These are phyloP conservation scores for Himalopsyche japonica DNA, from an alignment of 2,888 invertebrate species.

Conservation along the genomic window DNA sequence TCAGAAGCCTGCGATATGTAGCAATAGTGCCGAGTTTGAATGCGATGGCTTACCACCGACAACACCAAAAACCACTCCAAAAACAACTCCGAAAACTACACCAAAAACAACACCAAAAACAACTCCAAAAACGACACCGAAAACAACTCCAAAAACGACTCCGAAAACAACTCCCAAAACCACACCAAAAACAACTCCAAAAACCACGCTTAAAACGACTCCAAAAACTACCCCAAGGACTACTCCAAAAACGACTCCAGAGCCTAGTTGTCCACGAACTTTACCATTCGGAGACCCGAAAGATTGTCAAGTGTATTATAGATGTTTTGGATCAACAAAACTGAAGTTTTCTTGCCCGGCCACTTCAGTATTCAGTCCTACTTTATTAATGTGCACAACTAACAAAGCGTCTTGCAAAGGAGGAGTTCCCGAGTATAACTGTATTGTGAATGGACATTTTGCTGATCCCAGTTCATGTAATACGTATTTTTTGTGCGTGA, in stretches of 20 bases:
- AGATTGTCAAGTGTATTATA: constrained; percentile 57
- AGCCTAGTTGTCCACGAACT: not conserved
- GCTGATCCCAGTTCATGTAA: constrained; percentile 49
- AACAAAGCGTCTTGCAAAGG: constrained; percentile 55
- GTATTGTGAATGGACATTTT: constrained; percentile 53
- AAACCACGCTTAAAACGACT: not conserved
- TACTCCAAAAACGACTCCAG: not conserved
- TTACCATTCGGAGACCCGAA: constrained; percentile 7
- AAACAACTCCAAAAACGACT: constrained; percentile 6
- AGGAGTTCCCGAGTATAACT: constrained; percentile 52
- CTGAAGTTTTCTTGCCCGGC: constrained; percentile 51
- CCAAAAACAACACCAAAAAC: not conserved
- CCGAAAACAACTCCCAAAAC: not conserved
- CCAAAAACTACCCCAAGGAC: not conserved
- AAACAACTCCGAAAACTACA: not conserved
- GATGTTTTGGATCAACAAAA: constrained; percentile 50
- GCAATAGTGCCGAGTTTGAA: constrained; percentile 27
- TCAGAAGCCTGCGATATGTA: constrained; percentile 35
- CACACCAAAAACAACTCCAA: constrained; percentile 1
- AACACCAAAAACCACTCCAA: constrained; percentile 2
- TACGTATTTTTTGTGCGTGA: constrained; percentile 54
- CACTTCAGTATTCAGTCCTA: constrained; percentile 54
- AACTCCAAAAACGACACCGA: not conserved
- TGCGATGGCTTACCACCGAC: constrained; percentile 22
- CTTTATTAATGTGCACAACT: constrained; percentile 54